Evolutionary conservation across 2,113 vertebrate genomes (phyloP), one percentile per base, ranked within the genome.

Genomic region (Lepisosteus oculatus): DNA sequence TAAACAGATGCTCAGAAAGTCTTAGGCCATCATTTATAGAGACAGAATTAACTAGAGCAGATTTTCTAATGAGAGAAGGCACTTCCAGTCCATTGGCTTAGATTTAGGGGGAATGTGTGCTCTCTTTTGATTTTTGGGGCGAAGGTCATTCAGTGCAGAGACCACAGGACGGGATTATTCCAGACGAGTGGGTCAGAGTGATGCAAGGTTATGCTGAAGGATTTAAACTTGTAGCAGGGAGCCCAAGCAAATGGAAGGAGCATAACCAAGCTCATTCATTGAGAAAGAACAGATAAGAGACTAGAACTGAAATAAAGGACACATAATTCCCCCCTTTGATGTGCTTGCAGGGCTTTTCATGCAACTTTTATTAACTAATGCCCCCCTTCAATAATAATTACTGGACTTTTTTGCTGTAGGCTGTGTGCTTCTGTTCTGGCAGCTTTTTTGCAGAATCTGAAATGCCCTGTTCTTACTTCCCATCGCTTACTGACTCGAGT

Each of bases 121-220:
- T 51, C 47, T 5, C 47, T 5, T 9, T 9, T 14, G 13, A 69
- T 44, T 77, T 79, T 72, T 55, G 67, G 80, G 79, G 78, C 80
- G 66, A 13, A 65, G 76, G 74, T 78, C 85, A 82, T 82, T 86
- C 82, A 80, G 77, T 56, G 73, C 68, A 43, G 71, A 79, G 80
- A 69, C 79, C 13, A 75, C 78, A 75, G 82, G 83, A 78, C 81
- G 82, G 85, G 88, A 87, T 90, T 85, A 85, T 86, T 87, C 81
- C 78, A 85, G 83, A 86, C 84, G 85, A 87, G 76, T 80, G 83
- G 83, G 77, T 80, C 77, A 67, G 74, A 68, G 64, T 77, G 80
- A 81, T 69, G 47, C 84, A 73, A 71, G 75, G 76, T 77, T 77
- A 77, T 65, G 78, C 75, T 72, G 75, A 80, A 80, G 77, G 85